phyloP scores from a whole-genome alignment of 2,888 invertebrate genomes.

The Drosophila siamana region DNA sequence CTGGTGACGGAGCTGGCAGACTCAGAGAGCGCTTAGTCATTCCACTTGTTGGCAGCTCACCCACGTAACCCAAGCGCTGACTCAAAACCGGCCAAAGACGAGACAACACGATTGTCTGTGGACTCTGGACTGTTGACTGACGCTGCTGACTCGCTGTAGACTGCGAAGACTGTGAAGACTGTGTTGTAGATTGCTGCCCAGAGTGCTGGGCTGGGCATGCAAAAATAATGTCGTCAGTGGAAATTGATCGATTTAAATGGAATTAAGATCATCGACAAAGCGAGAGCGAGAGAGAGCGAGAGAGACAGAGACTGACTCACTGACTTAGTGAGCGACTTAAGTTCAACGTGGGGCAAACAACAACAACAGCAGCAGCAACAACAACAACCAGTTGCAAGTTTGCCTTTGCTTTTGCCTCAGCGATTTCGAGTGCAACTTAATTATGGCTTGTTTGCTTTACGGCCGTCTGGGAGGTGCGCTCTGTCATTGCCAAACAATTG shows the following conservation, averaged over 20 bases:
- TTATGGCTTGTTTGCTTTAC: constrained; percentile 79
- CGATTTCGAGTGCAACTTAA: constrained; percentile 71
- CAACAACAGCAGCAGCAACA: neutral
- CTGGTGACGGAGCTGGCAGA: constrained; percentile 3
- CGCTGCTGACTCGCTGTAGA: constrained; percentile 4
- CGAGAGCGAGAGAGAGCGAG: constrained; percentile 31
- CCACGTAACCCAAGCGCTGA: constrained; percentile 71
- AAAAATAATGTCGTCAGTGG: constrained; percentile 82
- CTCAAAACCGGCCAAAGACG: constrained; percentile 46
- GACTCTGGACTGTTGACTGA: constrained; percentile 7
- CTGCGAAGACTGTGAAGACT: neutral
- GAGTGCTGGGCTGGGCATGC: constrained; percentile 55
- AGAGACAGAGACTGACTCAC: constrained; percentile 65
- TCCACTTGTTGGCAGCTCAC: constrained; percentile 79
- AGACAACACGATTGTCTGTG: constrained; percentile 27
- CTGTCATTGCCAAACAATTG: constrained; percentile 81
- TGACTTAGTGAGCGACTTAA: constrained; percentile 79
- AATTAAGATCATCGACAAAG: constrained; percentile 79
- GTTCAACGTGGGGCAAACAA: constrained; percentile 14
- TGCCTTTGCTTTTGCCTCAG: constrained; percentile 10
- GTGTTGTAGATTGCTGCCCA: constrained; percentile 10
- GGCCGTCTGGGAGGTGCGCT: constrained; percentile 79
- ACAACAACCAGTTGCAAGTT: constrained; percentile 21
- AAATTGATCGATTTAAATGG: constrained; percentile 83
- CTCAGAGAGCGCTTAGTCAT: constrained; percentile 69